Base-by-base conservation (phyloP, 2,888 invertebrate genomes). In the Chalcis sispes region DNA sequence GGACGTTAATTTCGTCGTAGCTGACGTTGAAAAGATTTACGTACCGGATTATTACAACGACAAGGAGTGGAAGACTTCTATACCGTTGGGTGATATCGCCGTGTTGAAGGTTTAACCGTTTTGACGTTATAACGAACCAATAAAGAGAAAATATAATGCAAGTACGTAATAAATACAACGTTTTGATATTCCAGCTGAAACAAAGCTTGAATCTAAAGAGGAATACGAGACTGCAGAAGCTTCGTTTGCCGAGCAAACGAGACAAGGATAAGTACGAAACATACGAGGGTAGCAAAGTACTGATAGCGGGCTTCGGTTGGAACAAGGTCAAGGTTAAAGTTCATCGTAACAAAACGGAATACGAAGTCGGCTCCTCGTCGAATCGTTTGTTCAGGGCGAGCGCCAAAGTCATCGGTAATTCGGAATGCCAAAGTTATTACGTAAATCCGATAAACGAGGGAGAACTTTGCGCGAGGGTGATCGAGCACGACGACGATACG, bases 271-370 rank as follows among this genome's bases (percentile, higher is more conserved):
- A 72, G 1, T 77, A 64, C 29, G 40, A 36, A 32, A 29, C 69
- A 8, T 77, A 66, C 42, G 74, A 62, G 13, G 72, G 62, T 3
- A 23, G 56, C 1, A 29, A 23, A 1, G 54, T 50, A 1, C 2
- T 46, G 1, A 71, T 77, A 25, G 25, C 74, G 7, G 77, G 74
- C 0, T 77, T 74, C 10, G 77, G 74, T 5, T 77, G 77, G 74
- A 23, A 77, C 48, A 77, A 66, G 10, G 67, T 74, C 4, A 66
- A 62, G 23, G 58, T 77, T 1, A 77, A 62, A 25, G 72, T 5
- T 8, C 8, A 13, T 13, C 40, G 20, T 4, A 73, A 77, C 25
- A 54, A 58, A 1, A 71, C 50, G 0, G 74, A 74, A 23, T 71
- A 69, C 32, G 77, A 77, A 42, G 56, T 62, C 10, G 71, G 77